Conservation (phyloP, 2,888 invertebrate species). For the Carabus problematicus region DNA sequence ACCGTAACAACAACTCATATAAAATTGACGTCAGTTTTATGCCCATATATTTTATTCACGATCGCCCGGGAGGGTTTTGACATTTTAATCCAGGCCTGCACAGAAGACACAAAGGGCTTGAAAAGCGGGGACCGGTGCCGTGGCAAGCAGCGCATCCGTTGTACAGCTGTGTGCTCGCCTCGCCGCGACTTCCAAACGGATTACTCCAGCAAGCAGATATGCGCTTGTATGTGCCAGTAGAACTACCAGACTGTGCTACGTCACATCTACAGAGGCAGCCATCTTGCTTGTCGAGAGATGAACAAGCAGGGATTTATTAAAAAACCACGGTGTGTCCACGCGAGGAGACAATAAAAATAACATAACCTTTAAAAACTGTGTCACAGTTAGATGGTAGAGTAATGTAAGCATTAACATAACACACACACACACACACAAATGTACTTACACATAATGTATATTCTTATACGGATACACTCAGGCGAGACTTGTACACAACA, state of each 20-base stretch:
- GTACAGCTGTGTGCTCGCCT: conserved; percentile 23
- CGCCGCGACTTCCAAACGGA: conserved; percentile 18
- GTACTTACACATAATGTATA: neutral
- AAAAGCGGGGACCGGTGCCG: conserved; percentile 14
- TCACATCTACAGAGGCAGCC: conserved; percentile 8
- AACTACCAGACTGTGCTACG: no score
- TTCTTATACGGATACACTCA: no score
- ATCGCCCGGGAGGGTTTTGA: conserved; percentile 41
- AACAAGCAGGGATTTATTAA: conserved; percentile 22
- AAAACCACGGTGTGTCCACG: conserved; percentile 26
- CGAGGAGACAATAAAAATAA: conserved; percentile 13
- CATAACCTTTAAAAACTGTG: conserved; percentile 20
- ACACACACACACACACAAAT: conserved; percentile 17
- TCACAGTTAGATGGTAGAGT: neutral
- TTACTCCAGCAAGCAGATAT: conserved; percentile 12
- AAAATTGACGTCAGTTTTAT: conserved; percentile 43
- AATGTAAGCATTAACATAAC: no score
- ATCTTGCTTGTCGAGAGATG: conserved; percentile 23
- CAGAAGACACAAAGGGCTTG: conserved; percentile 38
- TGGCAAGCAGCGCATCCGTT: conserved; percentile 11
- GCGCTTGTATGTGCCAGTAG: conserved; percentile 1
- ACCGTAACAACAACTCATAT: conserved; percentile 41
- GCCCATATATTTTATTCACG: conserved; percentile 42
- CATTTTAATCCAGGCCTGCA: conserved; percentile 40
- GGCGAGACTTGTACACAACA: no score